Percentiles rank a stretch among this genome's conserved stretches.
Conservation (phyloP, 1,140 invertebrate species). For the Dendroctonus valens region DNA sequence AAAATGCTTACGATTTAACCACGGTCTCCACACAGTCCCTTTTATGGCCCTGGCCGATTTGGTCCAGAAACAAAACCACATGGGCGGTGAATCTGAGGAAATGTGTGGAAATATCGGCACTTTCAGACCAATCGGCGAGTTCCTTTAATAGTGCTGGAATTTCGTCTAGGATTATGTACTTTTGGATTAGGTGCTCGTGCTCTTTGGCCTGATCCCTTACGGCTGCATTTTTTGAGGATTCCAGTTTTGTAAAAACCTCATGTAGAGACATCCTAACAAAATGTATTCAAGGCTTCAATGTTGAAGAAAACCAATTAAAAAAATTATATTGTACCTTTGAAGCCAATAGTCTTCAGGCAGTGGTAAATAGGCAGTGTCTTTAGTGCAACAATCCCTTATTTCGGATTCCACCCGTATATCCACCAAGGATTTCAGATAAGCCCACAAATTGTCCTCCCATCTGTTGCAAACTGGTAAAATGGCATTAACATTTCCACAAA, state of each 20-base stretch:
- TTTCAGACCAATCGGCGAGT: slow-evolving; percentile 53
- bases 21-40: slow-evolving; percentile 71
- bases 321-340: slow-evolving; percentile 56
- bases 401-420: slow-evolving; percentile 80
- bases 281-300: slow-evolving; percentile 8
- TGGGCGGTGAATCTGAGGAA: slow-evolving; percentile 81
- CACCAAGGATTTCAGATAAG: slow-evolving; percentile 77
- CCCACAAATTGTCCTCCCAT: slow-evolving; percentile 92
- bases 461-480: slow-evolving; percentile 70
- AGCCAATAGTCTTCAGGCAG: slow-evolving; percentile 80
- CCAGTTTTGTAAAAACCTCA: slow-evolving; percentile 67
- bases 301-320: neutral
- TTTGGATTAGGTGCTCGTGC: slow-evolving; percentile 70
- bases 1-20: slow-evolving; percentile 63
- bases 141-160: slow-evolving; percentile 61
- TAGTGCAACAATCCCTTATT: slow-evolving; percentile 54
- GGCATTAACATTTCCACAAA: slow-evolving; percentile 80
- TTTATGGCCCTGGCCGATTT: slow-evolving; percentile 68
- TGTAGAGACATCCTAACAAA: slow-evolving; percentile 62
- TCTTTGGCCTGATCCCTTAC: slow-evolving; percentile 57
- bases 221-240: slow-evolving; percentile 55
- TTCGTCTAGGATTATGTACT: slow-evolving; percentile 74
- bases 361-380: slow-evolving; percentile 52
- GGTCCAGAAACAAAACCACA: slow-evolving; percentile 77
- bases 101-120: slow-evolving; percentile 51